Evolutionary conservation across 2,113 vertebrate genomes (phyloP).

Genomic region (Catagonus wagneri): DNA sequence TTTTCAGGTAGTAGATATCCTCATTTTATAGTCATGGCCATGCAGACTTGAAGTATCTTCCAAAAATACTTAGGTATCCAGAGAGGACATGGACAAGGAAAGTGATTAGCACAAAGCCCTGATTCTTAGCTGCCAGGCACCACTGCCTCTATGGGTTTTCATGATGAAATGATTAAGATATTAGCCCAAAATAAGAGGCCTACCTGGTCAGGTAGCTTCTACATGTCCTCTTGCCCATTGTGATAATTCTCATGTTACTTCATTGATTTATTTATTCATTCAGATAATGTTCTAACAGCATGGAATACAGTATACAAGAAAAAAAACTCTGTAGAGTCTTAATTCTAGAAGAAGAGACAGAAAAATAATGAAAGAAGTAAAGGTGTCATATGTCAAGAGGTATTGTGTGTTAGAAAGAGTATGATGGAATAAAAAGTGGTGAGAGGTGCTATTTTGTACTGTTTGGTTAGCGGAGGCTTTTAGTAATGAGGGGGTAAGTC

Average conservation of each 20-base stretch:
- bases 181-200: background rate
- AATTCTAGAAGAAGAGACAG: background rate
- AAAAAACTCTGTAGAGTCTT: background rate
- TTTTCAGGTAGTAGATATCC: background rate
- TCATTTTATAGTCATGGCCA: background rate
- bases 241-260: background rate
- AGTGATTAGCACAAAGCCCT: background rate
- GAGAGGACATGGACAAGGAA: background rate
- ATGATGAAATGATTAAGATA: background rate
- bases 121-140: background rate
- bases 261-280: background rate
- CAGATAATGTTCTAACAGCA: background rate
- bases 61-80: background rate
- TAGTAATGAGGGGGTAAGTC: background rate
- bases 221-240: background rate
- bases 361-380: background rate
- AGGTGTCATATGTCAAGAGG: background rate
- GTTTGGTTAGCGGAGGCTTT: background rate
- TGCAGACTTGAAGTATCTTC: background rate
- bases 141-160: background rate
- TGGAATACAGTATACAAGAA: accelerated
- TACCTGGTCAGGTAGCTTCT: background rate
- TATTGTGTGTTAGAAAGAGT: background rate
- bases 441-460: background rate
- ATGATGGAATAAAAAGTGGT: background rate